These are phyloP conservation scores for Oreochromis grahami DNA, from an alignment of 2,797 vertebrate species.

Conservation along the genomic window DNA sequence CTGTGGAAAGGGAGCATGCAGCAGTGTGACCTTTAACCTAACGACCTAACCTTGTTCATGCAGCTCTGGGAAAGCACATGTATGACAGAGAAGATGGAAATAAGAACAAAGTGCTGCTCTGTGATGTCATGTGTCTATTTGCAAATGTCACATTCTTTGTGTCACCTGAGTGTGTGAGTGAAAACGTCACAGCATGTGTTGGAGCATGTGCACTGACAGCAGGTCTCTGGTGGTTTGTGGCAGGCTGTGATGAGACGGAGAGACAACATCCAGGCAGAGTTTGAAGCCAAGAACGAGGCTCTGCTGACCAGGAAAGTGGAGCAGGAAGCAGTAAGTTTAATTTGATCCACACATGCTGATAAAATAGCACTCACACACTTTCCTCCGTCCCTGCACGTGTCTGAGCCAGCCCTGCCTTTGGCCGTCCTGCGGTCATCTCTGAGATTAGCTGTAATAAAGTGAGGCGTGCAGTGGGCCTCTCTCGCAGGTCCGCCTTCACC, in stretches of 20 bases:
- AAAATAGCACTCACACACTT: neutral
- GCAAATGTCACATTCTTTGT: neutral
- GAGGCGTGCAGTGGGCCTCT: constrained; percentile 9
- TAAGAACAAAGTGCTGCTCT: neutral
- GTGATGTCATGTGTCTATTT: neutral
- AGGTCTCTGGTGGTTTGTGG: neutral
- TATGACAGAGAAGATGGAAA: neutral
- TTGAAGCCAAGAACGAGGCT: constrained; percentile 85
- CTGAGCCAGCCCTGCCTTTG: neutral
- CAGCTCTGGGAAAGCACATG: neutral
- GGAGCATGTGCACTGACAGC: neutral
- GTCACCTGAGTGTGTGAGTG: neutral
- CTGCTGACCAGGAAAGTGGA: constrained; percentile 80
- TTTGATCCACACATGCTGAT: neutral
- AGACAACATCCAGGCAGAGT: constrained; percentile 92
- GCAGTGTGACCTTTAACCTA: neutral
- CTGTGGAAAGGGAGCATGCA: neutral
- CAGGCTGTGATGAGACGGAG: constrained; percentile 90
- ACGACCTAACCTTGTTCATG: neutral
- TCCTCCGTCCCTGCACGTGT: neutral
- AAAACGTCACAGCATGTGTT: neutral
- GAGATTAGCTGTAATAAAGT: constrained; percentile 72
- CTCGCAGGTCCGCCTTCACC: constrained; percentile 36
- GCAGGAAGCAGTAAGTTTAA: constrained; percentile 80
- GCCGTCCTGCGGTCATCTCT: constrained; percentile 13